Evolutionary conservation across 2,888 invertebrate genomes (phyloP).

Genomic region (Ormyrus labotus): DNA sequence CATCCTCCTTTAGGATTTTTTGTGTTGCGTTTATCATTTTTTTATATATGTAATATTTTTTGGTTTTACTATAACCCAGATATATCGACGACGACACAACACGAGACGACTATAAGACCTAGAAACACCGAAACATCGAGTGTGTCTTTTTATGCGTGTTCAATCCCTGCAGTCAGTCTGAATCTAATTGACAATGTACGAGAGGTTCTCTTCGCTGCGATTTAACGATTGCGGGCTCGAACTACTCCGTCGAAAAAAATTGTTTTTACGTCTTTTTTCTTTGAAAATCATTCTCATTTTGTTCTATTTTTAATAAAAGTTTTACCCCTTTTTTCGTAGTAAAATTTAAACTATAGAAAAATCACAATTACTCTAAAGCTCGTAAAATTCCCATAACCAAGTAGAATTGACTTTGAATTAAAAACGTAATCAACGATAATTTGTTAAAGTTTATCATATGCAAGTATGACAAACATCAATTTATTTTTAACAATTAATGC

Average conservation of each 20-base stretch:
- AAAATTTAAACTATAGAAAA: conserved; percentile 33
- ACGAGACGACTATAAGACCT: conserved; percentile 51
- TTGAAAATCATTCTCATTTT: conserved; percentile 20
- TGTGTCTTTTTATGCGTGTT: conserved; percentile 66
- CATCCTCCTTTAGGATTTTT: conserved; percentile 31
- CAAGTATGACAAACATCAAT: conserved; percentile 21
- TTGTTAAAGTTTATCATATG: conserved; percentile 6
- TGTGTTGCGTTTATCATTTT: conserved; percentile 6
- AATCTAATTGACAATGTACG: conserved; percentile 76
- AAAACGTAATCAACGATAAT: neutral
- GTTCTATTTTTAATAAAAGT: conserved; percentile 35
- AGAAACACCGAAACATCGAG: conserved; percentile 66
- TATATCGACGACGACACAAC: conserved; percentile 54
- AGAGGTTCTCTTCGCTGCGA: conserved; percentile 66
- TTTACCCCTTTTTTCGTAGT: conserved; percentile 25
- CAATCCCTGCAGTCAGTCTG: conserved; percentile 75
- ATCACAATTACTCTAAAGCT: conserved; percentile 49
- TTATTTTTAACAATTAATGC: conserved; percentile 35
- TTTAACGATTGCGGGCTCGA: conserved; percentile 55
- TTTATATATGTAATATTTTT: conserved; percentile 15
- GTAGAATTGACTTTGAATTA: conserved; percentile 44
- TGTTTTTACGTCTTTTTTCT: conserved; percentile 30
- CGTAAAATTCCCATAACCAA: conserved; percentile 38
- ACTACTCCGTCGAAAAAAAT: conserved; percentile 48
- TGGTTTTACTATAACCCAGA: conserved; percentile 41